Base-by-base conservation (phyloP, 2,888 invertebrate species). In the Pristionchus maxplancki region DNA sequence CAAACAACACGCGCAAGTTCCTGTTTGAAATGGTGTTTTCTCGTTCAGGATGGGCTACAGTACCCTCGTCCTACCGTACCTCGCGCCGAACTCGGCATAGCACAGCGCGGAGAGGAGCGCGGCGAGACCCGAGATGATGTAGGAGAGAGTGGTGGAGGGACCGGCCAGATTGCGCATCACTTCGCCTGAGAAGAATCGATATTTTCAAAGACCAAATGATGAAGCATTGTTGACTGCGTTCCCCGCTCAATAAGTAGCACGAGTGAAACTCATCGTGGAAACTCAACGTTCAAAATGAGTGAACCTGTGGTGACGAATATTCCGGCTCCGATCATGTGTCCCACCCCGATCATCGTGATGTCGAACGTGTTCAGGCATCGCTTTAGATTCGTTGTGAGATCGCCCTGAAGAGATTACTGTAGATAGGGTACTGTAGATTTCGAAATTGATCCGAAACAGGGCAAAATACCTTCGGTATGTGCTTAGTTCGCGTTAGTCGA, bases 321-420 rank as follows among this genome's bases (percentile, higher is more conserved):
- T 24, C 98, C 98, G 84, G 98, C 97, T 15, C 98, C 98, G 5
- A 98, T 97, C 97, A 98, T 98, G 95, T 97, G 97, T 0, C 98
- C 98, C 81, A 98, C 96, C 89, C 98, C 97, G 88, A 98, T 96
- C 90, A 98, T 95, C 20, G 97, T 97, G 90, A 98, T 88, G 62
- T 91, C 91, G 74, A 90, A 58, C 5, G 90, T 89, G 24, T 89
- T 89, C 11, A 91, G 91, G 58, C 91, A 91, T 89, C 91, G 58
- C 9, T 85, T 44, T 50, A 91, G 89, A 20, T 91, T 89, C 1
- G 90, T 89, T 0, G 67, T 50, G 15, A 87, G 71, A 24, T 87
- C 86, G 24, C 86, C 86, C 86, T 87, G 71, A 71, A 34, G 37
- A 58, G n/a, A n/a, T n/a, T n/a, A n/a, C n/a, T n/a, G n/a, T n/a